A percentile compares a stretch with the other conserved stretches of the same genome.
Conservation (phyloP, 92 coral and sea anemone species). For the Phymanthus crucifer region DNA sequence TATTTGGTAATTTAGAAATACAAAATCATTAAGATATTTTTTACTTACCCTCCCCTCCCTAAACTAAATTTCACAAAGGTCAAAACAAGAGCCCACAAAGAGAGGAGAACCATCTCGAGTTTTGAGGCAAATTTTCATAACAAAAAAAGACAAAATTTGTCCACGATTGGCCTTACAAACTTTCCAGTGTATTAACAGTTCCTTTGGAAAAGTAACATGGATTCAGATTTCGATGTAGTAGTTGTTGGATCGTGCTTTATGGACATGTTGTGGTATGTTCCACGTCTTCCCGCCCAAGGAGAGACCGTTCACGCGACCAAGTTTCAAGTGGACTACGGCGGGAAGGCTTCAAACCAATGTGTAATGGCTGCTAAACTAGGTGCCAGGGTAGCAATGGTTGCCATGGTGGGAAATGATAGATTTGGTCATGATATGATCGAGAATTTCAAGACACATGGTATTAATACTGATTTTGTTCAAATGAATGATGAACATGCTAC, state of each 20-base stretch:
- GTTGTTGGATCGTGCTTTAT: constrained; percentile 90
- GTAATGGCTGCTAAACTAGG: constrained; percentile 97
- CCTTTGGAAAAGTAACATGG: background rate
- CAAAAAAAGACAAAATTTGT: too few relatives aligned
- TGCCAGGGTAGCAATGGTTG: constrained; percentile 79
- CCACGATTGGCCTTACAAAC: too few relatives aligned
- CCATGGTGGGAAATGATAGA: constrained; percentile 78
- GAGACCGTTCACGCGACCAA: constrained; percentile 81
- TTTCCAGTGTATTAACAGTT: too few relatives aligned
- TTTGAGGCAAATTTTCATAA: too few relatives aligned
- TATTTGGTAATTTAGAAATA: background rate
- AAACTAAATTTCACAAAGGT: background rate
- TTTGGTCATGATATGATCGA: constrained; percentile 79
- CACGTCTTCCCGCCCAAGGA: constrained; percentile 68
- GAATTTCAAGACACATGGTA: constrained; percentile 77
- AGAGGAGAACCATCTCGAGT: background rate
- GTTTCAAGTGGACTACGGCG: constrained; percentile 86
- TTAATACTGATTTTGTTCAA: constrained; percentile 75
- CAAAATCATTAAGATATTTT: background rate
- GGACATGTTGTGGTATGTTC: constrained; percentile 85
- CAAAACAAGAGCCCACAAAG: background rate
- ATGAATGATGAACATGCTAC: constrained; percentile 68
- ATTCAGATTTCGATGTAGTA: constrained; percentile 53
- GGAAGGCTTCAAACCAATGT: constrained; percentile 92
- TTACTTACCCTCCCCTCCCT: background rate